phyloP scores from a whole-genome alignment of 2,888 invertebrate genomes.

The Ectemnius cavifrons region DNA sequence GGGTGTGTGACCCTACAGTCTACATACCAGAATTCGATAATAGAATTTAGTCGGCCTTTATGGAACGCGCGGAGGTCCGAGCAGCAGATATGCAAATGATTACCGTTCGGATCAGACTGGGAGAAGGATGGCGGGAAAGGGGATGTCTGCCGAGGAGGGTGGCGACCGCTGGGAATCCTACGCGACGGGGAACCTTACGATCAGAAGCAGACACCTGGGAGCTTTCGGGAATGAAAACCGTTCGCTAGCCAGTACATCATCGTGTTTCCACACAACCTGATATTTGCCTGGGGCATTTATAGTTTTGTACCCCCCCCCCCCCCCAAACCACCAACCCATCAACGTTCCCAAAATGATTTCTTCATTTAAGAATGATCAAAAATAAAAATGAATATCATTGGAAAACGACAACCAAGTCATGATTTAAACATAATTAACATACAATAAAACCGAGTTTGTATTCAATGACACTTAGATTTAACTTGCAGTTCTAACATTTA shows the following conservation, averaged over 20 bases:
- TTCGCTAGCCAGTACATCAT: neutral
- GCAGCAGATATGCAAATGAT: constrained; percentile 72
- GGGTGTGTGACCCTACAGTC: constrained; percentile 9
- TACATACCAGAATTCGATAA: constrained; percentile 66
- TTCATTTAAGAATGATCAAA: too few species aligned
- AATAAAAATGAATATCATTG: too few species aligned
- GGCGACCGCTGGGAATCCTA: constrained; percentile 57
- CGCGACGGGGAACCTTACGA: constrained; percentile 32
- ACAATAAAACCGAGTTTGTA: too few species aligned
- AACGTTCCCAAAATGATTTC: too few species aligned
- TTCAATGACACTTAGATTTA: too few species aligned
- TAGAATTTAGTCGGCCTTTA: constrained; percentile 71
- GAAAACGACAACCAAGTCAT: too few species aligned
- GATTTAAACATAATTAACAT: too few species aligned
- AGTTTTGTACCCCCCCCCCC: too few species aligned
- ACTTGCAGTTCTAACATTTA: too few species aligned
- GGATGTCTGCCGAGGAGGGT: constrained; percentile 55
- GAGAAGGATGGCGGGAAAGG: constrained; percentile 33
- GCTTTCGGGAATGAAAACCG: constrained; percentile 8
- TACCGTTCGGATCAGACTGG: constrained; percentile 48
- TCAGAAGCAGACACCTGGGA: constrained; percentile 53
- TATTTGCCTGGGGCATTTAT: neutral
- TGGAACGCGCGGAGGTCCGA: constrained; percentile 64
- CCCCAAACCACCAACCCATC: too few species aligned
- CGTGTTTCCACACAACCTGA: neutral